Conservation (phyloP, 2,888 invertebrate genomes). For the Trichacis sp. region DNA sequence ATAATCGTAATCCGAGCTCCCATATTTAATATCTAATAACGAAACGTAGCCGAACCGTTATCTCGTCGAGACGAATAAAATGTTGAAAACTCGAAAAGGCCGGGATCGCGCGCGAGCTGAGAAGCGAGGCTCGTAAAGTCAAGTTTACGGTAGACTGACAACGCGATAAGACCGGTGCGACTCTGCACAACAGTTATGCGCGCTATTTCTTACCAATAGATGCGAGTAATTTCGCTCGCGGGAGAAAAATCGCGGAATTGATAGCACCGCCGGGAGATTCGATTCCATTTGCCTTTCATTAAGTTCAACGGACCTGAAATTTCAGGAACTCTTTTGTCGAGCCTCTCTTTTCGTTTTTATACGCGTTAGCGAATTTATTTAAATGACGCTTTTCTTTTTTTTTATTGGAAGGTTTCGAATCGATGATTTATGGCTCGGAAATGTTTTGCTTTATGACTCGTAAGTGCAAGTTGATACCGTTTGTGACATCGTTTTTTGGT, state of each 20-base stretch:
- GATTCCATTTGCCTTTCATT: constrained; percentile 22
- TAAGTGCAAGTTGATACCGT: too few species aligned
- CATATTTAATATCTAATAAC: too few species aligned
- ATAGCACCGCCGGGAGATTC: constrained; percentile 7
- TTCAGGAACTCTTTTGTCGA: background rate
- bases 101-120: constrained; percentile 29
- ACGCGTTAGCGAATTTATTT: background rate
- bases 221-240: constrained; percentile 26
- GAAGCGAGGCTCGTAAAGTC: constrained; percentile 51
- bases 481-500: too few species aligned
- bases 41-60: constrained; percentile 50
- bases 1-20: too few species aligned
- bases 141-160: constrained; percentile 60
- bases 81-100: constrained; percentile 51
- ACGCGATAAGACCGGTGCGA: constrained; percentile 51
- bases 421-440: too few species aligned
- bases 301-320: constrained; percentile 3
- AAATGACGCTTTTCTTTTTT: background rate
- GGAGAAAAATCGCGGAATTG: constrained; percentile 8
- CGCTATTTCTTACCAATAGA: constrained; percentile 51
- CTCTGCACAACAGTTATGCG: constrained; percentile 57
- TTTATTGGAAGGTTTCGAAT: too few species aligned
- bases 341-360: background rate
- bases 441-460: too few species aligned
- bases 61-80: constrained; percentile 53